phyloP scores from a whole-genome alignment of 2,113 vertebrate species.

The Sebastes schlegelii region DNA sequence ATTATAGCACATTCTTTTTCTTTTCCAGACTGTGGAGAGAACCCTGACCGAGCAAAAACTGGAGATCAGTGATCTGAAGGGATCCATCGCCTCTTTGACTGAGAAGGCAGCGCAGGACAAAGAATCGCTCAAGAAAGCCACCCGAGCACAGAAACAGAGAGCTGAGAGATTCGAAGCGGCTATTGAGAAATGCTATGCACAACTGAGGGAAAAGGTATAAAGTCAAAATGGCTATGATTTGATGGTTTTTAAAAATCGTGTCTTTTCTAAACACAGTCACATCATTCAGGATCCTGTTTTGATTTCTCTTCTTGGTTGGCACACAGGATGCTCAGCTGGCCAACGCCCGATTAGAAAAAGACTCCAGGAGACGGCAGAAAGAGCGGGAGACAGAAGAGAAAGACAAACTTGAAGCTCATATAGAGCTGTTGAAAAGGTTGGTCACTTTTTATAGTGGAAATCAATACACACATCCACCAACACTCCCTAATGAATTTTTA shows the following conservation, averaged over 20 bases:
- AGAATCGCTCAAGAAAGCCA: conserved; percentile 85
- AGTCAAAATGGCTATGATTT: background rate
- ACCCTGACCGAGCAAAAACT: conserved; percentile 83
- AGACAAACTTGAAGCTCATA: conserved; percentile 79
- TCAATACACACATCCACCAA: background rate
- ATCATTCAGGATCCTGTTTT: background rate
- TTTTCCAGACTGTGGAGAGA: conserved; percentile 85
- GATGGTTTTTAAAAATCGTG: background rate
- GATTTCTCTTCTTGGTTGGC: background rate
- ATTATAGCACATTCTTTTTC: conserved; percentile 2
- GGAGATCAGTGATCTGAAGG: conserved; percentile 78
- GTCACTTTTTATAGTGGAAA: conserved; percentile 27
- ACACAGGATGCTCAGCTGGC: conserved; percentile 85
- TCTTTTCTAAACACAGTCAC: background rate
- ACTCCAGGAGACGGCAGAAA: conserved; percentile 83
- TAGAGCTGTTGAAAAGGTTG: conserved; percentile 85
- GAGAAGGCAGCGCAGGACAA: conserved; percentile 82
- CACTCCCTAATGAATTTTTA: background rate
- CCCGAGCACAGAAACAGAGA: conserved; percentile 85
- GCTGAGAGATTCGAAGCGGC: conserved; percentile 83
- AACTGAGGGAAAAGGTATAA: conserved; percentile 86
- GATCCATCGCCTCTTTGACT: conserved; percentile 74
- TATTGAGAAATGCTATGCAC: conserved; percentile 81
- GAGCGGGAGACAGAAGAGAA: conserved; percentile 84
- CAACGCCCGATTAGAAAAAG: conserved; percentile 78